Evolutionary conservation across 2,888 invertebrate genomes (phyloP).

Genomic region (Sceliomorpha sp.): DNA sequence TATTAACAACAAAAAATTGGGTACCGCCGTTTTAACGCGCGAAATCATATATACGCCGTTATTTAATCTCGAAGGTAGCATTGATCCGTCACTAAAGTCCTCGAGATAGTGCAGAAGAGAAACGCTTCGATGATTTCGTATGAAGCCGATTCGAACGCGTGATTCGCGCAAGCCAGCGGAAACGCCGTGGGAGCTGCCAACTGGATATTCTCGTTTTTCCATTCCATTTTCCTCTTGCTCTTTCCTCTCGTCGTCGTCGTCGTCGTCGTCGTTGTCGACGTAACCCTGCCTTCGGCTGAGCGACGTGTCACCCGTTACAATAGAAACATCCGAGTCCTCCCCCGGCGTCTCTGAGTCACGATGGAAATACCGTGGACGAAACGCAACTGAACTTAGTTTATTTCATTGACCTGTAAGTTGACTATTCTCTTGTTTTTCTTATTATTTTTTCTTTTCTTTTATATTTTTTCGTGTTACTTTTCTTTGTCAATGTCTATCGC

Average conservation of each 20-base stretch:
- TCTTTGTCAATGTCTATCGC: no score
- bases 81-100: constrained; percentile 54
- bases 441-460: constrained; percentile 12
- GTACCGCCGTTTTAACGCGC: no score
- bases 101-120: constrained; percentile 51
- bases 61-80: constrained; percentile 53
- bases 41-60: constrained; percentile 36
- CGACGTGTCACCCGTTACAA: constrained; percentile 57
- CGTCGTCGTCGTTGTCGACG: constrained; percentile 40
- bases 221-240: constrained; percentile 57
- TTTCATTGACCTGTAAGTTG: constrained; percentile 24
- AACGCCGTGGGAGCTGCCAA: constrained; percentile 58
- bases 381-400: constrained; percentile 30
- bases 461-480: constrained; percentile 21
- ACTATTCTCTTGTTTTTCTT: constrained; percentile 25
- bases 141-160: constrained; percentile 57
- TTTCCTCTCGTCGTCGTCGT: constrained; percentile 50
- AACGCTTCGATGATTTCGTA: constrained; percentile 58
- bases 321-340: constrained; percentile 50
- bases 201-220: constrained; percentile 58
- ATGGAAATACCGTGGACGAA: constrained; percentile 44
- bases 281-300: constrained; percentile 49
- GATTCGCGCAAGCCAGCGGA: constrained; percentile 59
- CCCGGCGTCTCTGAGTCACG: constrained; percentile 24
- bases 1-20: constrained; percentile 16